phyloP scores from a whole-genome alignment of 2,113 vertebrate species.

The Nibea coibor region DNA sequence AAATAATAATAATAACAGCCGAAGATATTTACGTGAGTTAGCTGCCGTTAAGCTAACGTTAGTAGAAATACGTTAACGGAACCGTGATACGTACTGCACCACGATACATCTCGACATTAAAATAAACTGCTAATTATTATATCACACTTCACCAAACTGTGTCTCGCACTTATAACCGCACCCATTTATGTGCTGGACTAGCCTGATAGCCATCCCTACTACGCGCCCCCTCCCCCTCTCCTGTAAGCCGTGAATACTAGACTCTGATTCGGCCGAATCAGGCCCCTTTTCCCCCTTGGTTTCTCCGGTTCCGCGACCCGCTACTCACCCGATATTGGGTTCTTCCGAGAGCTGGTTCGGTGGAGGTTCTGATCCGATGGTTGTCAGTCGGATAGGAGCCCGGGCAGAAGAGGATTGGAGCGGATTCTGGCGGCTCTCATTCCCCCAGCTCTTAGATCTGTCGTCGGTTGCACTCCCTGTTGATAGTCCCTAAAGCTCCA shows the following conservation, averaged over 20 bases:
- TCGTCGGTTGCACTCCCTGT: constrained; percentile 76
- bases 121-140: neutral
- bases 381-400: constrained; percentile 84
- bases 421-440: constrained; percentile 88
- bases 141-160: constrained; percentile 21
- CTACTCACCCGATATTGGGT: constrained; percentile 85
- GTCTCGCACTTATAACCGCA: constrained; percentile 67
- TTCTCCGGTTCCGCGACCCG: constrained; percentile 75
- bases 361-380: constrained; percentile 86
- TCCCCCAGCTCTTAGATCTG: constrained; percentile 75
- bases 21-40: constrained; percentile 36
- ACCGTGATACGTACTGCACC: constrained; percentile 12
- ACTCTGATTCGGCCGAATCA: constrained; percentile 69
- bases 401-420: constrained; percentile 86
- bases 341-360: constrained; percentile 82
- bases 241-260: constrained; percentile 80
- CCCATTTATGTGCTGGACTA: constrained; percentile 68
- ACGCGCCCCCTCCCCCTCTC: constrained; percentile 74
- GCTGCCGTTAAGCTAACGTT: constrained; percentile 56
- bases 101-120: constrained; percentile 1
- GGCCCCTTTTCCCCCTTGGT: constrained; percentile 85
- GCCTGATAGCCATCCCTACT: constrained; percentile 68
- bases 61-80: constrained; percentile 47
- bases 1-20: neutral
- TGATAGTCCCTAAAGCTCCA: constrained; percentile 75